Evolutionary conservation across 1,140 invertebrate genomes (phyloP).

Genomic region (Trinorchestia longiramus): DNA sequence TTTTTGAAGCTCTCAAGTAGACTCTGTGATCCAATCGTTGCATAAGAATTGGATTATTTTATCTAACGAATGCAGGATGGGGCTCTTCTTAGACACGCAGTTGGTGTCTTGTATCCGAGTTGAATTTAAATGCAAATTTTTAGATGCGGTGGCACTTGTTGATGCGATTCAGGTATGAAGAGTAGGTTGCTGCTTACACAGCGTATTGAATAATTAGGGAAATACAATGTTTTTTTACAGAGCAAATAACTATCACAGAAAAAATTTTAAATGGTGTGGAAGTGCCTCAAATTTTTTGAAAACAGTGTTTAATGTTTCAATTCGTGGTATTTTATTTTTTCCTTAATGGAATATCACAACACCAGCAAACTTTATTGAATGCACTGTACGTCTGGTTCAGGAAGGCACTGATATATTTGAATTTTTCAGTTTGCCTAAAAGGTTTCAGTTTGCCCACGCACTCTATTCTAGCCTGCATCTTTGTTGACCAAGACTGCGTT

Average conservation of each 20-base stretch:
- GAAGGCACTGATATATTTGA: background rate
- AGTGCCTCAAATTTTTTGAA: background rate
- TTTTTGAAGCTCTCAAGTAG: background rate
- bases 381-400: background rate
- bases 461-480: background rate
- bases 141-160: background rate
- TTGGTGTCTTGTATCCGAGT: background rate
- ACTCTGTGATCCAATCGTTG: background rate
- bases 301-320: background rate
- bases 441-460: background rate
- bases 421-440: background rate
- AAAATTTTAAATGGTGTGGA: background rate
- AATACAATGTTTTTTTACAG: background rate
- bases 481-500: background rate
- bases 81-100: background rate
- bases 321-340: background rate
- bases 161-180: background rate
- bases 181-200: background rate
- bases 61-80: background rate
- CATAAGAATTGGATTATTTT: background rate
- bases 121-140: conserved; percentile 11
- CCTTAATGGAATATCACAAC: background rate
- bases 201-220: background rate
- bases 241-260: background rate
- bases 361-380: background rate